Evolutionary conservation across 2,888 invertebrate species (phyloP).

Genomic region (Drosophila algonquin): DNA sequence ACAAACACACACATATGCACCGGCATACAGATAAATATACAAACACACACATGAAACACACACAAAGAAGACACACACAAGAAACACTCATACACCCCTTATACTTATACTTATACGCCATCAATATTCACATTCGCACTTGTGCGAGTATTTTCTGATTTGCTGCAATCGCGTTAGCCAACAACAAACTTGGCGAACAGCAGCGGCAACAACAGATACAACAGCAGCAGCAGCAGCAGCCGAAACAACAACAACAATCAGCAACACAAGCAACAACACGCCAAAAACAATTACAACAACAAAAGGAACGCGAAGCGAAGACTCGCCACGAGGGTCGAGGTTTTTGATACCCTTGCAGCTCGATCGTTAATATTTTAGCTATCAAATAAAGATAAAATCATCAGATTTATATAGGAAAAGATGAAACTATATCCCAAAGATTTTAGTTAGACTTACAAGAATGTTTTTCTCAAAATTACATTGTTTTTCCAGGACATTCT

Average conservation of each 20-base stretch:
- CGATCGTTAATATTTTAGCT: not conserved
- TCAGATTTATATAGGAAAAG: no score
- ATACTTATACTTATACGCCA: constrained; percentile 19
- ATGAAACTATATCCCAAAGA: no score
- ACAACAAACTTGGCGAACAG: constrained; percentile 59
- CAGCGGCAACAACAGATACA: constrained; percentile 46
- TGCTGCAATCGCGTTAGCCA: constrained; percentile 68
- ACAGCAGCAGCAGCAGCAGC: not conserved
- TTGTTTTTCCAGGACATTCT: no score
- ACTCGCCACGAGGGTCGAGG: not conserved
- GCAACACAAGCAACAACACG: constrained; percentile 37
- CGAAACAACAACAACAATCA: constrained; percentile 45
- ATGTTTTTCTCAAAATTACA: no score
- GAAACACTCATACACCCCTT: not conserved
- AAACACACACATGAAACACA: constrained; percentile 12
- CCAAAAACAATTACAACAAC: constrained; percentile 20
- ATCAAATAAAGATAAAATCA: not conserved
- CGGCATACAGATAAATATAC: not conserved
- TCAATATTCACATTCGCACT: constrained; percentile 81
- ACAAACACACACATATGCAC: not conserved
- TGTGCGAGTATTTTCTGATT: constrained; percentile 78
- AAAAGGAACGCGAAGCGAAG: not conserved
- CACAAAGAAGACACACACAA: constrained; percentile 11
- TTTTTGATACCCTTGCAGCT: not conserved
- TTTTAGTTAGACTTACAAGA: no score